Evolutionary conservation across 2,797 vertebrate genomes (phyloP).

Genomic region (Staurois parvus): DNA sequence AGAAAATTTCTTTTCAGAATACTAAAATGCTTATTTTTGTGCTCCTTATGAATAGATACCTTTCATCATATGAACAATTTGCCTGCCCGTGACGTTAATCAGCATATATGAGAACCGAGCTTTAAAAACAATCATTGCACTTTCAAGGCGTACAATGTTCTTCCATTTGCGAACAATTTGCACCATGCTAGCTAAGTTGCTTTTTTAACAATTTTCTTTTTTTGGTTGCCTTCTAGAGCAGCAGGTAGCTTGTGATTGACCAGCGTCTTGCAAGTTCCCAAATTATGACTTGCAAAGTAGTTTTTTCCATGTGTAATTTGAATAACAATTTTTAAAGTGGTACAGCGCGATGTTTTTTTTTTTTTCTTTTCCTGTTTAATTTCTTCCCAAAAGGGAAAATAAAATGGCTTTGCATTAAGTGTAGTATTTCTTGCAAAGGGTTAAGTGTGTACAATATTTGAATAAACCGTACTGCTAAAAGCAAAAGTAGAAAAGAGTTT

Average conservation of each 20-base stretch:
- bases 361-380: constrained; percentile 46
- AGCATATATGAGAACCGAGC: constrained; percentile 62
- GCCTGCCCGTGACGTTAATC: constrained; percentile 62
- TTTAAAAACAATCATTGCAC: constrained; percentile 64
- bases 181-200: constrained; percentile 63
- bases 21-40: constrained; percentile 64
- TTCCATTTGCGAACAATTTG: constrained; percentile 61
- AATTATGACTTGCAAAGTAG: constrained; percentile 64
- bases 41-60: constrained; percentile 63
- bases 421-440: constrained; percentile 29
- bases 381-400: constrained; percentile 41
- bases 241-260: constrained; percentile 62
- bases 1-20: constrained; percentile 63
- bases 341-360: constrained; percentile 34
- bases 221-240: constrained; percentile 61
- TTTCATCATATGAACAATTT: constrained; percentile 64
- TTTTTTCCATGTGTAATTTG: constrained; percentile 61
- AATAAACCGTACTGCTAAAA: neutral
- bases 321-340: constrained; percentile 63
- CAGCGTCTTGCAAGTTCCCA: constrained; percentile 63
- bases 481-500: neutral
- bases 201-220: constrained; percentile 64
- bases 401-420: constrained; percentile 52
- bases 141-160: constrained; percentile 60
- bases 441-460: neutral